Evolutionary conservation across 2,888 invertebrate species (phyloP), one percentile per base, ranked within the genome.

Genomic region (Lycocerus yunnanus): DNA sequence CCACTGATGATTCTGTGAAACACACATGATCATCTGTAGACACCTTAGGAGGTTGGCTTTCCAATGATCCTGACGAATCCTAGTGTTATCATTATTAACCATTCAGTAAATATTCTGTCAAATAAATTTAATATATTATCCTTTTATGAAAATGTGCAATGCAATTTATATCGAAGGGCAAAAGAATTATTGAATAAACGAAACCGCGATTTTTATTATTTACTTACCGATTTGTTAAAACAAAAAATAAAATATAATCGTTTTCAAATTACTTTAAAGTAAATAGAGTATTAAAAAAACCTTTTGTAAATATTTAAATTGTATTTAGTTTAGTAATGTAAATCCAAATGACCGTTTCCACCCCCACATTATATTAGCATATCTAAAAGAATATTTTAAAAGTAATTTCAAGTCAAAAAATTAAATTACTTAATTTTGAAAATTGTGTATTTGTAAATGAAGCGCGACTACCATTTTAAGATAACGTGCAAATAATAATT

Each of bases 401-500:
- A 43, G n/a, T 43, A 43, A 43, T 43, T 43, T 43, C 6, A n/a
- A 43, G n/a, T n/a, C 43, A 43, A 43, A 43, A n/a, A 43, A 6
- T 43, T 43, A 43, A 43, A 43, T 43, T 6, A 43, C n/a, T n/a
- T 43, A 8, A 1, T n/a, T 43, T n/a, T n/a, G n/a, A 43, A 43
- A n/a, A 43, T n/a, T n/a, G n/a, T 11, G 5, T 1, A 27, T 27
- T 27, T 27, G n/a, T n/a, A 43, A 66, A 71, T 71, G 66, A 66
- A 66, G 18, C 20, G 18, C 21, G 66, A 58, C 66, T 20, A 27
- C 69, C 66, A 59, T 71, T 71, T 67, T 24, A 58, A 60, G 43
- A 66, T 59, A 59, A 71, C 67, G 16, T 60, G 71, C 67, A n/a
- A n/a, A n/a, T 67, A 10, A 61, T 67, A 18, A 18, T 71, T 71